Evolutionary conservation across 2,888 invertebrate genomes (phyloP).

Genomic region (Anarsia innoxiella): DNA sequence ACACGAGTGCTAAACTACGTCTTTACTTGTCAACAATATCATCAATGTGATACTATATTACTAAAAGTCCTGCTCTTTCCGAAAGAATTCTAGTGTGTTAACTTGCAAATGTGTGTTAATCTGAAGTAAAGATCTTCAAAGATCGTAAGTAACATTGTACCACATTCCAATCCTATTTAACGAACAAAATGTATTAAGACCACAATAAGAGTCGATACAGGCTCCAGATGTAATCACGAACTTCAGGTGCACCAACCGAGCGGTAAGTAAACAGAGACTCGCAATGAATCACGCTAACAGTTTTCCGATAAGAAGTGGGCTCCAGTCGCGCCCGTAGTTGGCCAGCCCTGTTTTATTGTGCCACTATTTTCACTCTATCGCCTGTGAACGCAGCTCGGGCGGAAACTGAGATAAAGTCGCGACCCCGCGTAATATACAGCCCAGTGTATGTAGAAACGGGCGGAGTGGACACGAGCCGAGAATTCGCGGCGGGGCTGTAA

Average conservation of each 20-base stretch:
- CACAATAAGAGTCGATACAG: constrained; percentile 6
- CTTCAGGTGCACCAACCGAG: constrained; percentile 27
- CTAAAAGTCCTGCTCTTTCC: no score
- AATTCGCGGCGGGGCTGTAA: neutral
- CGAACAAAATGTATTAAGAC: constrained; percentile 3
- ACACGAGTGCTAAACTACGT: no score
- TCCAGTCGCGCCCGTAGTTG: constrained; percentile 46
- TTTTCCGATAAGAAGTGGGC: constrained; percentile 62
- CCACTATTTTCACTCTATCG: constrained; percentile 68
- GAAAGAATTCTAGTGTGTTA: no score
- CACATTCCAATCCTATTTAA: no score
- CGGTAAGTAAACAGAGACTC: constrained; percentile 50
- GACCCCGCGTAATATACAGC: constrained; percentile 57
- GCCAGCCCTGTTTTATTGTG: constrained; percentile 64
- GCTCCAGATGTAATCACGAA: constrained; percentile 20
- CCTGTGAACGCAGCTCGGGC: constrained; percentile 56
- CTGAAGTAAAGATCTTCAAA: no score
- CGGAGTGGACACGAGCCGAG: constrained; percentile 12
- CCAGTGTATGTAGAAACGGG: constrained; percentile 28
- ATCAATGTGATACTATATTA: no score
- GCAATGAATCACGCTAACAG: constrained; percentile 66
- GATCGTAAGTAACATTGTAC: no score
- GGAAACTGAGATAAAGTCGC: constrained; percentile 71
- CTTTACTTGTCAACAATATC: no score
- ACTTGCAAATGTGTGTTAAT: no score